Evolutionary conservation across 2,888 invertebrate genomes (phyloP).

Genomic region (Sylvicola cinctus): DNA sequence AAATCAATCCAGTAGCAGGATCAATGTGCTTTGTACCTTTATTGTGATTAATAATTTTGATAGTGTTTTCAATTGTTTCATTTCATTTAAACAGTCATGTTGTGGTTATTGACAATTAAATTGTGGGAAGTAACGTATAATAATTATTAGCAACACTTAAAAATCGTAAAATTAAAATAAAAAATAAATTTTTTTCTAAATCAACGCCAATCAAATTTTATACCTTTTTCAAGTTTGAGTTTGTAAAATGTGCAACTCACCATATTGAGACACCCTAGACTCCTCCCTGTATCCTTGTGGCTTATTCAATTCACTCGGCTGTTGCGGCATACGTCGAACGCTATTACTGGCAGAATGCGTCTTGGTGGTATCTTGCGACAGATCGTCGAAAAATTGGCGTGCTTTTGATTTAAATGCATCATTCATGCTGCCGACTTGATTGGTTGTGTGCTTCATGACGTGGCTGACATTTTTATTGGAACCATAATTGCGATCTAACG

Average conservation of each 20-base stretch:
- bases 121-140: not conserved
- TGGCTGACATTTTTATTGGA: conserved; percentile 10
- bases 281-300: conserved; percentile 47
- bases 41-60: conserved; percentile 6
- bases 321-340: not conserved
- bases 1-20: conserved; percentile 53
- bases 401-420: conserved; percentile 45
- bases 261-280: conserved; percentile 45
- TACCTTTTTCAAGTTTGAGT: no score
- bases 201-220: no score
- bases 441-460: conserved; percentile 22
- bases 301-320: conserved; percentile 20
- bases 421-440: conserved; percentile 44
- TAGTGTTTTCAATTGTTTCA: conserved; percentile 1
- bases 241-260: conserved; percentile 27
- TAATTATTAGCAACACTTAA: no score
- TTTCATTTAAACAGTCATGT: not conserved
- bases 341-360: conserved; percentile 8
- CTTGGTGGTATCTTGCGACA: conserved; percentile 32
- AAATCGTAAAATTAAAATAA: no score
- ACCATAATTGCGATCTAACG: conserved; percentile 16
- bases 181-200: no score
- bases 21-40: conserved; percentile 56
- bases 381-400: conserved; percentile 42
- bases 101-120: not conserved